Evolutionary conservation across 2,888 invertebrate genomes (phyloP).

Genomic region (Desoria tigrina): DNA sequence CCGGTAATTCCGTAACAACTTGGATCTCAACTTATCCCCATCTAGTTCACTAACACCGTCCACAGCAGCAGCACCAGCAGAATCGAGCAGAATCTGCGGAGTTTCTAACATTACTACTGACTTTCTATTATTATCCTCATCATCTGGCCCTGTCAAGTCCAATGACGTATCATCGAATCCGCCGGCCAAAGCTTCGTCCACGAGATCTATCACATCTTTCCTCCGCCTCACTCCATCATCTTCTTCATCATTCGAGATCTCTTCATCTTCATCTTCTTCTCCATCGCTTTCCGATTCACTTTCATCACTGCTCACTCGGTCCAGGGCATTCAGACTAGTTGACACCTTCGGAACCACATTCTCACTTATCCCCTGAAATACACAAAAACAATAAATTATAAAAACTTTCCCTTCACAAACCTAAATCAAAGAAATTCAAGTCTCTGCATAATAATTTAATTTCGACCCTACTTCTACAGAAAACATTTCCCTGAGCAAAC

Average conservation of each 20-base stretch:
- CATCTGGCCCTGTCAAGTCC: not conserved
- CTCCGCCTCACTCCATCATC: not conserved
- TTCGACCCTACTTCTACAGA: no score
- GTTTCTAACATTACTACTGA: no score
- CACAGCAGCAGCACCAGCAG: not conserved
- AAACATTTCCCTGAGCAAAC: no score
- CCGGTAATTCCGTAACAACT: constrained; percentile 31
- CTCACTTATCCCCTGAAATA: no score
- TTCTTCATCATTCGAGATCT: not conserved
- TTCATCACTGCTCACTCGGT: not conserved
- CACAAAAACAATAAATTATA: no score
- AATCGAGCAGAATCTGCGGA: no score
- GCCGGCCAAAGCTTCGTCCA: not conserved
- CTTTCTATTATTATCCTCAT: not conserved
- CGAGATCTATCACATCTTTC: not conserved
- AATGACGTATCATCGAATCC: not conserved
- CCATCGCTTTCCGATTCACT: not conserved
- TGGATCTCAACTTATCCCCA: constrained; percentile 17
- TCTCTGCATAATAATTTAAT: no score
- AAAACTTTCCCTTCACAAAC: no score
- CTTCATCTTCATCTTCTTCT: constrained; percentile 8
- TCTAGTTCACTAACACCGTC: not conserved
- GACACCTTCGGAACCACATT: not conserved
- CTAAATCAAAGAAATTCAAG: no score
- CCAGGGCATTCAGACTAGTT: not conserved